Evolutionary conservation across 1,140 invertebrate species (phyloP).

Genomic region (Drosophila leontia): DNA sequence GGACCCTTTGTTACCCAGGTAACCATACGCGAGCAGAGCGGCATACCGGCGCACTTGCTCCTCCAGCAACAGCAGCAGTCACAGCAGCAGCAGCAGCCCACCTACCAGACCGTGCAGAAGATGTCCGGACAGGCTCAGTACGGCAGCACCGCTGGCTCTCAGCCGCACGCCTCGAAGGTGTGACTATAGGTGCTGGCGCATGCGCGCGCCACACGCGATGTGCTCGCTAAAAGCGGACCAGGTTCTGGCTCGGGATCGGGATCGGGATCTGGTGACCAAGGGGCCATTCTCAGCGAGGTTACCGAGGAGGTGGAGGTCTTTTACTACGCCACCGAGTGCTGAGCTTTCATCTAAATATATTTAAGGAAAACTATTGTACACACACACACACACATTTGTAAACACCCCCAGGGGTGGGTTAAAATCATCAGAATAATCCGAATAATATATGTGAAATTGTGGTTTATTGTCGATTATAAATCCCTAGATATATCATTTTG

Average conservation of each 20-base stretch:
- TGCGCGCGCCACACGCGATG: slow-evolving; percentile 73
- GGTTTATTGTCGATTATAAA: background rate
- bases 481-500: background rate
- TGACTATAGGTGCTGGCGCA: slow-evolving; percentile 84
- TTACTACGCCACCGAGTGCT: slow-evolving; percentile 82
- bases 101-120: slow-evolving; percentile 78
- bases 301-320: slow-evolving; percentile 80
- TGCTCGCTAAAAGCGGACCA: slow-evolving; percentile 42
- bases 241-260: background rate
- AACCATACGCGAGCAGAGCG: slow-evolving; percentile 78
- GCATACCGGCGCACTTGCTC: slow-evolving; percentile 37
- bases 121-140: slow-evolving; percentile 60
- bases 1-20: slow-evolving; percentile 88
- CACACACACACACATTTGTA: slow-evolving; percentile 11
- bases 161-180: slow-evolving; percentile 83
- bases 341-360: slow-evolving; percentile 10
- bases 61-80: slow-evolving; percentile 43
- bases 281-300: slow-evolving; percentile 36
- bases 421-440: background rate
- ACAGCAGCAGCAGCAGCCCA: slow-evolving; percentile 66
- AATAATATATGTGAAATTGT: background rate
- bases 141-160: slow-evolving; percentile 59
- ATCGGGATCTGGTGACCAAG: slow-evolving; percentile 3
- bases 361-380: slow-evolving; percentile 1
- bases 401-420: background rate